Evolutionary conservation across 2,888 invertebrate genomes (phyloP).

Genomic region (Himalopsyche anomala): DNA sequence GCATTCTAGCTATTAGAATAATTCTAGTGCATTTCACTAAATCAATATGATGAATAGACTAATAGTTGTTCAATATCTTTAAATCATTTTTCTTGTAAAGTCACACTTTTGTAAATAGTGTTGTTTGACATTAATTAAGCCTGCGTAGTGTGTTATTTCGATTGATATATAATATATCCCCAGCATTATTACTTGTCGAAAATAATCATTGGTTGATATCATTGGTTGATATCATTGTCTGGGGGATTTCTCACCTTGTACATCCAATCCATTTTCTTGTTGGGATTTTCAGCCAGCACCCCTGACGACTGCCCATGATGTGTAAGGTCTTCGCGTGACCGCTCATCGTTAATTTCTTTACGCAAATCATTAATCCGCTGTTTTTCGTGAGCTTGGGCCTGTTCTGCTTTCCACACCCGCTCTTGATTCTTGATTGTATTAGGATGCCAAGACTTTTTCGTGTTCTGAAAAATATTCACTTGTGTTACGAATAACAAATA

Average conservation of each 20-base stretch:
- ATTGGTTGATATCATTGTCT: no score
- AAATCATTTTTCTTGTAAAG: no score
- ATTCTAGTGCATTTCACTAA: no score
- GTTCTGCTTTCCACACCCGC: slow-evolving; percentile 87
- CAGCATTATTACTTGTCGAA: background rate
- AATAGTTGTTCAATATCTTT: no score
- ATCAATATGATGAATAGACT: no score
- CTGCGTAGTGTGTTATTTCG: no score
- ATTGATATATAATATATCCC: no score
- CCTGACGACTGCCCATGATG: slow-evolving; percentile 78
- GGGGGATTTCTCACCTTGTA: slow-evolving; percentile 80
- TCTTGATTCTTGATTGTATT: slow-evolving; percentile 87
- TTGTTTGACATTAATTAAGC: no score
- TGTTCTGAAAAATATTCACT: slow-evolving; percentile 75
- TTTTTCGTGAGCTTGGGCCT: slow-evolving; percentile 83
- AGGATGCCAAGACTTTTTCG: slow-evolving; percentile 89
- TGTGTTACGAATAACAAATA: background rate
- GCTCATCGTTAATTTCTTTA: slow-evolving; percentile 81
- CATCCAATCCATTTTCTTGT: slow-evolving; percentile 90
- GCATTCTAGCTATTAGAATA: no score
- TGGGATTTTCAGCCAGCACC: slow-evolving; percentile 73
- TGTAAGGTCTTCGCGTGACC: slow-evolving; percentile 81
- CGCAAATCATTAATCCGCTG: slow-evolving; percentile 82
- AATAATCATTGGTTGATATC: background rate
- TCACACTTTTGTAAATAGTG: no score